These are phyloP conservation scores for Menidia beryllina DNA, from an alignment of 2,113 vertebrate species.

Conservation along the genomic window DNA sequence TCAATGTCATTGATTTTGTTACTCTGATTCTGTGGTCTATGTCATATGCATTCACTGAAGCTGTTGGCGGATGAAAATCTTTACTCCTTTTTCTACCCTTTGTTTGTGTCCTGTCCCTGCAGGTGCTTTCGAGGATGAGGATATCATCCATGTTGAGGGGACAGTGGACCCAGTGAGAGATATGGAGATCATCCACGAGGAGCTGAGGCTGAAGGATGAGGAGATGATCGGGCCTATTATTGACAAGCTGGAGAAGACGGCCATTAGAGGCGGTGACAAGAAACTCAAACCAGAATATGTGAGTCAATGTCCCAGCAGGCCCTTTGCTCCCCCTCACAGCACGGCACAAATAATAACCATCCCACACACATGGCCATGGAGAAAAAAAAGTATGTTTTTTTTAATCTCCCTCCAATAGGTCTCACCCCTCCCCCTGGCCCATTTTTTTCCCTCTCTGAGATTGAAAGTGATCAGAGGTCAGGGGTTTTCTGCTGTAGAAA, in stretches of 20 bases:
- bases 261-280: conserved; percentile 91
- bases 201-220: conserved; percentile 94
- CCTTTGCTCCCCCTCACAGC: conserved; percentile 74
- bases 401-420: conserved; percentile 71
- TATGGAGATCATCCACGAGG: conserved; percentile 89
- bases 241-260: conserved; percentile 96
- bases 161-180: conserved; percentile 95
- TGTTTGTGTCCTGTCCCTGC: conserved; percentile 50
- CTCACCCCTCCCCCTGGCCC: conserved; percentile 65
- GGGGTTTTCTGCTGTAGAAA: conserved; percentile 85
- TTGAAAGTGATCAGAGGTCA: conserved; percentile 83
- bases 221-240: conserved; percentile 93
- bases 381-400: conserved; percentile 72
- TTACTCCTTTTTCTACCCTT: conserved; percentile 3
- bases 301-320: conserved; percentile 85
- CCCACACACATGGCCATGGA: conserved; percentile 71
- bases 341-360: conserved; percentile 80
- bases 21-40: conserved; percentile 17
- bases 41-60: conserved; percentile 19
- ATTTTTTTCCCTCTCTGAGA: conserved; percentile 73
- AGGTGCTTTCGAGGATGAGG: conserved; percentile 96
- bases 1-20: conserved; percentile 64
- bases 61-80: neutral
- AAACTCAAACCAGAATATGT: conserved; percentile 97
- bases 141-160: conserved; percentile 97